These are phyloP conservation scores for Tetheella fluctuosa DNA, from an alignment of 2,888 invertebrate species.

Conservation along the genomic window DNA sequence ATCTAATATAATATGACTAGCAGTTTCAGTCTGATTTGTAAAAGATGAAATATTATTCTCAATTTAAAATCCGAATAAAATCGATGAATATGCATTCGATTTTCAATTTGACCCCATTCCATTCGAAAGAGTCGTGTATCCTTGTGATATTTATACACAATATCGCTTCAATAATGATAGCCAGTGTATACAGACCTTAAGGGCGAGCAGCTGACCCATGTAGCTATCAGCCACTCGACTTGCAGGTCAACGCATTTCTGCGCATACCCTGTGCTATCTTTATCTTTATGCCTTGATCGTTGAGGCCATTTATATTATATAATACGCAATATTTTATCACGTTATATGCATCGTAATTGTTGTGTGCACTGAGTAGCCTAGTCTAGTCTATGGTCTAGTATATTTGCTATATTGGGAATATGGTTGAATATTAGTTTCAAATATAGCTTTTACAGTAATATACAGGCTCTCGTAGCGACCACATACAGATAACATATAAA, in stretches of 20 bases:
- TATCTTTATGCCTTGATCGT: slow-evolving; percentile 61
- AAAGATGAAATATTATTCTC: background rate
- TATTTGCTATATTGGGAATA: no score
- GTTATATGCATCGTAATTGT: background rate
- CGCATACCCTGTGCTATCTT: slow-evolving; percentile 43
- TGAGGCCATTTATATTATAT: slow-evolving; percentile 16
- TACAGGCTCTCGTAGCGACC: no score
- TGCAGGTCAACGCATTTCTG: slow-evolving; percentile 67
- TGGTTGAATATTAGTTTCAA: no score
- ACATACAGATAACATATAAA: no score
- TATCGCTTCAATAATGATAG: slow-evolving; percentile 13
- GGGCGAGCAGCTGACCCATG: slow-evolving; percentile 44
- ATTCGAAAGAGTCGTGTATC: slow-evolving; percentile 7
- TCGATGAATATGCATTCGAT: background rate
- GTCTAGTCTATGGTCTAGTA: no score
- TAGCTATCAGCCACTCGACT: slow-evolving; percentile 53
- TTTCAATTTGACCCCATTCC: background rate
- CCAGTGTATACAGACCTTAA: slow-evolving; percentile 37
- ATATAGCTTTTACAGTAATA: no score
- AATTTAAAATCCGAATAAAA: no score
- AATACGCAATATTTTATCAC: slow-evolving; percentile 6
- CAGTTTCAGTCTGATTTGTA: background rate
- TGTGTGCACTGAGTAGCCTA: background rate
- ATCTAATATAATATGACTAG: no score
- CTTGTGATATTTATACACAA: slow-evolving; percentile 11